A percentile compares a stretch with the other conserved stretches of the same genome.
These are phyloP conservation scores for Drosophila trapezifrons DNA, from an alignment of 1,140 invertebrate species.

Conservation along the genomic window DNA sequence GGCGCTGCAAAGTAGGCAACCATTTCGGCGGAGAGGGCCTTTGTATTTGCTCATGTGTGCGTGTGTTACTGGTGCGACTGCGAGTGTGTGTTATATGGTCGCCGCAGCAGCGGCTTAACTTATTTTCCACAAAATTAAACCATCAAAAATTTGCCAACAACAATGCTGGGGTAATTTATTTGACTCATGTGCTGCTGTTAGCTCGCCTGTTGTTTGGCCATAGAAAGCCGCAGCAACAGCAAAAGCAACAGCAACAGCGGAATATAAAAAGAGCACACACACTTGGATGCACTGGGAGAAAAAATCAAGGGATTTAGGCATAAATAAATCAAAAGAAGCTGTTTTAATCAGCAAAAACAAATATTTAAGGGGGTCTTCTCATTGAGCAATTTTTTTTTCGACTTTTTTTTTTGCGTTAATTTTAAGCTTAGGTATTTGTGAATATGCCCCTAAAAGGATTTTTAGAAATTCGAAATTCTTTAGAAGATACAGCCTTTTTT, in stretches of 20 bases:
- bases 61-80: conserved; percentile 33
- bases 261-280: conserved; percentile 51
- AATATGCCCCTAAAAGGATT: too few species aligned
- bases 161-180: conserved; percentile 81
- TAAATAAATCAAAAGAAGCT: too few species aligned
- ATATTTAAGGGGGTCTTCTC: too few species aligned
- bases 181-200: conserved; percentile 71
- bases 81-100: conserved; percentile 63
- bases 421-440: too few species aligned
- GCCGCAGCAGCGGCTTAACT: conserved; percentile 79
- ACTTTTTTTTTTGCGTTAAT: too few species aligned
- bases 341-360: too few species aligned
- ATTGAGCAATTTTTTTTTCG: too few species aligned
- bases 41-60: conserved; percentile 50
- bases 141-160: conserved; percentile 83
- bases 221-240: conserved; percentile 50
- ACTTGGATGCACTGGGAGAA: conserved; percentile 30
- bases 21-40: conserved; percentile 40
- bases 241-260: conserved; percentile 23
- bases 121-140: conserved; percentile 83
- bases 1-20: conserved; percentile 69
- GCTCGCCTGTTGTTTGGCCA: conserved; percentile 51
- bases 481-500: too few species aligned
- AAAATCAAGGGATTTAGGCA: conserved; percentile 8
- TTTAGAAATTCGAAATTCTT: too few species aligned